These are phyloP conservation scores for Hypolimnas misippus DNA, from an alignment of 2,888 invertebrate genomes.

Conservation along the genomic window DNA sequence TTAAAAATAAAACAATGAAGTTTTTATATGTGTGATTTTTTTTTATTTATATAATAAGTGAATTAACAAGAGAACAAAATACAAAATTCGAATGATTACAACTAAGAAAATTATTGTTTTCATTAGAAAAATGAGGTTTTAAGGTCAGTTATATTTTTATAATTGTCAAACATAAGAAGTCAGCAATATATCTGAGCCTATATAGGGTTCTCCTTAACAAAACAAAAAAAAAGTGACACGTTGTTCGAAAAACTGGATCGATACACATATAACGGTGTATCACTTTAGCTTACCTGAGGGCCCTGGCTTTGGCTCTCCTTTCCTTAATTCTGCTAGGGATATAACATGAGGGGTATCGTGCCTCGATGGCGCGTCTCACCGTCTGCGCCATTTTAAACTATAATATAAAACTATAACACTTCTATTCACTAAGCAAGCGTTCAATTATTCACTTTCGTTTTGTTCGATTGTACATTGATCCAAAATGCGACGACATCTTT, in stretches of 20 bases:
- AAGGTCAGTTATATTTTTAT: constrained; percentile 1
- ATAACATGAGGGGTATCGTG: constrained; percentile 91
- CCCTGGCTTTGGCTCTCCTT: constrained; percentile 87
- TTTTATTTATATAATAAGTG: too few species aligned
- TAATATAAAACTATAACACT: constrained; percentile 8
- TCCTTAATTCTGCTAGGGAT: constrained; percentile 89
- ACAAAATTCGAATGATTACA: background rate
- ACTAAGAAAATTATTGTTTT: background rate
- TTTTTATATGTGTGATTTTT: too few species aligned
- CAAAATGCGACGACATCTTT: constrained; percentile 78
- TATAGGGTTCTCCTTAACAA: background rate
- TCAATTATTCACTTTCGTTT: constrained; percentile 81
- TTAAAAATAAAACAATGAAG: too few species aligned
- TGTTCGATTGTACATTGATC: constrained; percentile 78
- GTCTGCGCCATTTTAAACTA: constrained; percentile 88
- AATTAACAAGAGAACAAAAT: too few species aligned
- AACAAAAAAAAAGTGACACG: constrained; percentile 13
- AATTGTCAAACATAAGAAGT: background rate
- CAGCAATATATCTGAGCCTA: background rate
- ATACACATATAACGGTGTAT: constrained; percentile 33
- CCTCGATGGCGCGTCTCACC: constrained; percentile 87
- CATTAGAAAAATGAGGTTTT: constrained; percentile 1
- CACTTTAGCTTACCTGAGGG: constrained; percentile 68
- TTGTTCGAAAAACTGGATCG: constrained; percentile 27
- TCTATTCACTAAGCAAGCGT: constrained; percentile 55